A percentile compares a stretch with the other conserved stretches of the same genome.
Evolutionary conservation across 2,797 vertebrate species (phyloP).

Genomic region (Geotrypetes seraphini): DNA sequence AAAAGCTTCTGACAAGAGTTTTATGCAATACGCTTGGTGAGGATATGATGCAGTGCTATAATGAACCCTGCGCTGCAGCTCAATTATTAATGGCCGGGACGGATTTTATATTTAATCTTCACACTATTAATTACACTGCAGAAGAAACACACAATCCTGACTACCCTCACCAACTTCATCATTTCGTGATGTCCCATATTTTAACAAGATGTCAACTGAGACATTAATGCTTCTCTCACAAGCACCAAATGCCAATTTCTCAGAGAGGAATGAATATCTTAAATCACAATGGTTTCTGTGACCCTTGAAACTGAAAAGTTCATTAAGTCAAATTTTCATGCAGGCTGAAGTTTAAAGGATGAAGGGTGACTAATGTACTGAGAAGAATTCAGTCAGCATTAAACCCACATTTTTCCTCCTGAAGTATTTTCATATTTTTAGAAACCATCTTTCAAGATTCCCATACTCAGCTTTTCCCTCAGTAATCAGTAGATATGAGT

Average conservation of each 20-base stretch:
- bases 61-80: constrained; percentile 24
- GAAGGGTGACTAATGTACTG: too few relatives aligned
- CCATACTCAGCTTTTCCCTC: too few relatives aligned
- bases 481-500: too few relatives aligned
- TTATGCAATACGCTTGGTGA: constrained; percentile 9
- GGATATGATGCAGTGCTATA: constrained; percentile 23
- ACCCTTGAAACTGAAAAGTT: too few relatives aligned
- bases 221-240: neutral
- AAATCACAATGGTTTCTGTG: too few relatives aligned
- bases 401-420: too few relatives aligned
- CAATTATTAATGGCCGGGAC: constrained; percentile 47
- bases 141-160: constrained; percentile 15
- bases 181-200: constrained; percentile 28
- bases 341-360: too few relatives aligned
- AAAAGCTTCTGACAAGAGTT: constrained; percentile 8
- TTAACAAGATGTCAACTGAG: constrained; percentile 14
- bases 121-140: constrained; percentile 50
- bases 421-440: too few relatives aligned
- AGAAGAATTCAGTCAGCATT: too few relatives aligned
- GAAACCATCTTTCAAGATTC: too few relatives aligned
- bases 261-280: neutral
- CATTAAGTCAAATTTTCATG: too few relatives aligned
- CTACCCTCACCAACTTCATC: constrained; percentile 29
- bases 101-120: constrained; percentile 50
- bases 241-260: constrained; percentile 3